Base-by-base conservation (phyloP, 1,140 invertebrate genomes). In the Orius laevigatus region DNA sequence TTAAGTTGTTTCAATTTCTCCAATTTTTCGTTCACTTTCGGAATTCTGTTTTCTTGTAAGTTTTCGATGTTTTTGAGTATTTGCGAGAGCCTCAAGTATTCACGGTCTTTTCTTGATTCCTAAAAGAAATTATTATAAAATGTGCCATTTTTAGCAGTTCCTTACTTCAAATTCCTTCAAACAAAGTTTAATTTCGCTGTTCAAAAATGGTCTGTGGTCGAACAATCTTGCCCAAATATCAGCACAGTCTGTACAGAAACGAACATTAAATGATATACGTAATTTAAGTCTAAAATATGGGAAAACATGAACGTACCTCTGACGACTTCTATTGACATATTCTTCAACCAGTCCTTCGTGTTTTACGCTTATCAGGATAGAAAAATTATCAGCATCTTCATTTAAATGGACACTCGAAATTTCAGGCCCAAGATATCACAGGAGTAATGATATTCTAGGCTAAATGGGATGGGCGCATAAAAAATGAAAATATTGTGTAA, bases 181-280 rank as follows among this genome's bases (percentile, higher is more conserved):
- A 65, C 85, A 81, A 66, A 73, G 79, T 56, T 78, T 79, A 51
- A 88, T 78, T 74, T 89, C 86, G 48, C 84, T 82, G 66, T 75
- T 79, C 40, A 88, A 61, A 64, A 87, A 85, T 15, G 81, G 80
- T 49, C 78, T 72, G 60, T 89, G 84, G 63, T 89, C 82, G 69
- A 89, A 85, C 50, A 89, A 67, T 62, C 84, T 71, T 54, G 72
- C 73, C 75, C 83, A 85, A 64, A 87, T 76, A 65, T 84, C 81
- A 49, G 77, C 75, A 57, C 78, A 73, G 71, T 85, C 85, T 90
- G 56, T 52, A 60, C 54, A 42, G 40, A 47, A 51, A 25, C 25
- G 8, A 25, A 8, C 3, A 25, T 25, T 25, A 4, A 25, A 25
- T 25, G 8, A 25, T 25, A 4, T 25, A 4, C 8, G 8, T 4